Evolutionary conservation across 1,140 invertebrate species (phyloP).

Genomic region (Paramacrobiotus metropolitanus): DNA sequence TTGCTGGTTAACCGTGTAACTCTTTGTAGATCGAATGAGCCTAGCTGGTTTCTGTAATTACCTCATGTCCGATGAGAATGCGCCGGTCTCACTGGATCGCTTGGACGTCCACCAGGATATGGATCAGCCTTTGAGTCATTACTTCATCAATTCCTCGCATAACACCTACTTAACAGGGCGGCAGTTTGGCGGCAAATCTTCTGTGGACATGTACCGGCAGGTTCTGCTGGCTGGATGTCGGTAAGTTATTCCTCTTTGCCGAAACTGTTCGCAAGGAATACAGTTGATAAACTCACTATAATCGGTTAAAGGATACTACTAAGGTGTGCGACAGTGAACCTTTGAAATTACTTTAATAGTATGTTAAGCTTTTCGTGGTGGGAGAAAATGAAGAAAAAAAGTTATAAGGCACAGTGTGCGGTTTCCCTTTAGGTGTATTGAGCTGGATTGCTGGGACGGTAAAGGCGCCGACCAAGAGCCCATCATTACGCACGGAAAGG

Average conservation of each 20-base stretch:
- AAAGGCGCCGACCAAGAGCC: conserved; percentile 87
- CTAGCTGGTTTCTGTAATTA: conserved; percentile 88
- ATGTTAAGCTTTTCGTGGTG: too few relatives aligned
- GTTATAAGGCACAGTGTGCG: too few relatives aligned
- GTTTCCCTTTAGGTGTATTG: conserved; percentile 63
- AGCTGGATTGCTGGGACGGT: conserved; percentile 97
- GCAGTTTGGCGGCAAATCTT: conserved; percentile 91
- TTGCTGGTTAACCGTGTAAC: not conserved
- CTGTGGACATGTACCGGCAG: conserved; percentile 95
- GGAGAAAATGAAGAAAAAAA: too few relatives aligned
- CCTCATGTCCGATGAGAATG: conserved; percentile 97
- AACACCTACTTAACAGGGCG: conserved; percentile 91
- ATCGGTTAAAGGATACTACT: too few relatives aligned
- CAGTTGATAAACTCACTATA: not conserved
- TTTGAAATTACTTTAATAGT: too few relatives aligned
- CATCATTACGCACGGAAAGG: conserved; percentile 96
- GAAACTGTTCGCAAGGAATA: not conserved
- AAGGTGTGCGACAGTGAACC: too few relatives aligned
- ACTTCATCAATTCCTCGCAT: conserved; percentile 98
- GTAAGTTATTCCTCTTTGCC: conserved; percentile 28
- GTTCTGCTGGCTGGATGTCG: conserved; percentile 67
- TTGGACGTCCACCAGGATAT: conserved; percentile 92
- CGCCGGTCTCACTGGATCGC: conserved; percentile 87
- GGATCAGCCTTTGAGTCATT: conserved; percentile 90
- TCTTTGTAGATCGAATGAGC: conserved; percentile 39